Conservation (phyloP, 1,140 invertebrate genomes). For the Drosophila paulistorum region DNA sequence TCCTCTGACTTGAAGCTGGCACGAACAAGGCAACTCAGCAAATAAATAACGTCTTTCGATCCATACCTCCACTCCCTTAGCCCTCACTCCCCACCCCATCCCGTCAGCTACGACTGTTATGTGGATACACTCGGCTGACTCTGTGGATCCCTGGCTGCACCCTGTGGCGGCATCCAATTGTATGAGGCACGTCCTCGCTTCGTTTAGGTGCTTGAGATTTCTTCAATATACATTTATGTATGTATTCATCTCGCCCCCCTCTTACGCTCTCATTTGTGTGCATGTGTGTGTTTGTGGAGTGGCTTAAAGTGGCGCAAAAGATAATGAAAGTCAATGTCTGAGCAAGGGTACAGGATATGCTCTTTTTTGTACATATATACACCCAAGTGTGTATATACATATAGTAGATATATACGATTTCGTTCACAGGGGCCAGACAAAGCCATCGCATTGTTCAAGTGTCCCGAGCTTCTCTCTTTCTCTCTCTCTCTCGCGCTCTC, state of each 20-base stretch:
- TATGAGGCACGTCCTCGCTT: constrained; percentile 72
- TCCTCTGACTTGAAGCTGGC: constrained; percentile 59
- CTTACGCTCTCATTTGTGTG: neutral
- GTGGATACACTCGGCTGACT: constrained; percentile 77
- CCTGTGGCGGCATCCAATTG: constrained; percentile 74
- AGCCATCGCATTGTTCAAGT: constrained; percentile 62
- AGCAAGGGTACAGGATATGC: constrained; percentile 76
- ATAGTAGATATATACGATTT: constrained; percentile 7
- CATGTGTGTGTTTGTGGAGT: constrained; percentile 30
- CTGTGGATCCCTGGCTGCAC: constrained; percentile 53
- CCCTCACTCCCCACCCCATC: constrained; percentile 39
- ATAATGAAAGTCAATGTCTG: constrained; percentile 79
- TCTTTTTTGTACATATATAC: constrained; percentile 39
- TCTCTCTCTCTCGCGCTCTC: neutral
- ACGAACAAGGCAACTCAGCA: constrained; percentile 52
- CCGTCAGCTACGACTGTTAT: constrained; percentile 8
- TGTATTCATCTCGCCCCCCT: constrained; percentile 6
- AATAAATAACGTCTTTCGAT: constrained; percentile 74
- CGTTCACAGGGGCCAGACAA: constrained; percentile 46
- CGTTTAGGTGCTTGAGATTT: constrained; percentile 55
- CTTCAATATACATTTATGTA: constrained; percentile 19
- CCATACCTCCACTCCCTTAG: constrained; percentile 17
- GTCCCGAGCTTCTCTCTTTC: neutral
- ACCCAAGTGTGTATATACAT: constrained; percentile 6
- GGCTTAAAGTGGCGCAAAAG: constrained; percentile 70